A percentile compares a stretch with the other conserved stretches of the same genome.
Evolutionary conservation across 2,113 vertebrate species (phyloP).

Genomic region (Vicugna pacos): DNA sequence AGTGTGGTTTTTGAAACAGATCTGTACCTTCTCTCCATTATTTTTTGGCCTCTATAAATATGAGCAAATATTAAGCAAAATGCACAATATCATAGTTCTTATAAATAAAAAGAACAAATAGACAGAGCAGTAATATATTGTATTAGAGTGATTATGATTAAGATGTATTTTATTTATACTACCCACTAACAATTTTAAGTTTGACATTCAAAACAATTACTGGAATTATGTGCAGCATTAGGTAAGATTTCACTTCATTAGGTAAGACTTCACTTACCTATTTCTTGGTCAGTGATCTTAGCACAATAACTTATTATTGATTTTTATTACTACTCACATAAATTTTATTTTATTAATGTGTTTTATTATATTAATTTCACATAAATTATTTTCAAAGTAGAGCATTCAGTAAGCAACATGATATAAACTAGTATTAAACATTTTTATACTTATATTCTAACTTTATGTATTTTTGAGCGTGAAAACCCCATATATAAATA

Average conservation of each 20-base stretch:
- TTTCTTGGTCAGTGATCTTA: constrained; percentile 55
- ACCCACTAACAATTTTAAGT: constrained; percentile 51
- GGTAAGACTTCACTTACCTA: neutral
- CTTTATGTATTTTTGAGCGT: neutral
- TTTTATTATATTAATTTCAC: constrained; percentile 65
- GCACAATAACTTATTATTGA: constrained; percentile 60
- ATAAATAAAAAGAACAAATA: constrained; percentile 20
- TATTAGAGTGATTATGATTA: neutral
- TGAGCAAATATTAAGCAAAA: neutral
- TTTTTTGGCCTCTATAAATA: neutral
- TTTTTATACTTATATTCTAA: neutral
- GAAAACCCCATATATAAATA: neutral
- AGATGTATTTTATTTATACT: constrained; percentile 44
- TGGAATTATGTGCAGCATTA: constrained; percentile 37
- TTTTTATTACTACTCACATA: constrained; percentile 61
- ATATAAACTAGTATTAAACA: neutral
- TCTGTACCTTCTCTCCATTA: neutral
- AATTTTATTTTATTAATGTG: constrained; percentile 68
- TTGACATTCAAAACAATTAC: constrained; percentile 66
- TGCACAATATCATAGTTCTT: neutral
- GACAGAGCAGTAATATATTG: neutral
- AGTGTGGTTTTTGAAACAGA: neutral
- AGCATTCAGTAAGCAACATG: constrained; percentile 14
- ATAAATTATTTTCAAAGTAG: constrained; percentile 49
- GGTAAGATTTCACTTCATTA: neutral